These are phyloP conservation scores for Glaucomys volans DNA, from an alignment of 2,113 vertebrate species.

Conservation along the genomic window DNA sequence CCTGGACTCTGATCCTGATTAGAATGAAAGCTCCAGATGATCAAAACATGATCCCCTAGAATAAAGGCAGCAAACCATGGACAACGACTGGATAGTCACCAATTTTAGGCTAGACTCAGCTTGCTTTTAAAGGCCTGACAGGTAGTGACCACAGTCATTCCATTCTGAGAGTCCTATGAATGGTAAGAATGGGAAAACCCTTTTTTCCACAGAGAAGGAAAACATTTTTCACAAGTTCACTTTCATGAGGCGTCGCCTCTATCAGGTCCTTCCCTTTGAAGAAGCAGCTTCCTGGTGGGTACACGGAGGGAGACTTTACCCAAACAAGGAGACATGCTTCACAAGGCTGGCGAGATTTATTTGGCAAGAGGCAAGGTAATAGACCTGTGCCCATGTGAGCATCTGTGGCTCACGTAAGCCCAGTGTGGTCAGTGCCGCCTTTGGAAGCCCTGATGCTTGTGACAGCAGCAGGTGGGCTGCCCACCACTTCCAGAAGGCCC, in stretches of 20 bases:
- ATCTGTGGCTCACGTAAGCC: accelerated
- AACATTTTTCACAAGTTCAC: neutral
- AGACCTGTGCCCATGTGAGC: accelerated
- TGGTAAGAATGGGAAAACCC: neutral
- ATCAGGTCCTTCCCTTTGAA: accelerated
- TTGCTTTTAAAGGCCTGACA: accelerated
- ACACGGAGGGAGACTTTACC: too few species aligned
- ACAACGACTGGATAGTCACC: accelerated
- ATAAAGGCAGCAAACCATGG: neutral
- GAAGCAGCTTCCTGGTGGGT: accelerated
- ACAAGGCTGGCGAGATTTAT: too few species aligned
- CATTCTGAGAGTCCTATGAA: neutral
- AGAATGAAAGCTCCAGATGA: neutral
- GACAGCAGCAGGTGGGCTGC: neutral
- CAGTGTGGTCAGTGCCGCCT: accelerated
- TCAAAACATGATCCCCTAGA: neutral
- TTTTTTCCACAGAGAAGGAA: neutral
- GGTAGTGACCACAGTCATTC: neutral
- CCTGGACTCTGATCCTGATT: accelerated
- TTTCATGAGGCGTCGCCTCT: neutral
- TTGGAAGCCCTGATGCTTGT: accelerated
- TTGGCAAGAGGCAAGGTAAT: too few species aligned
- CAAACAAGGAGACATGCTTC: too few species aligned
- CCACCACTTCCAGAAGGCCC: too few species aligned
- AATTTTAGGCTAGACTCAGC: neutral